These are phyloP conservation scores for Ctenoplectra terminalis DNA, from an alignment of 1,140 invertebrate species.

Conservation along the genomic window DNA sequence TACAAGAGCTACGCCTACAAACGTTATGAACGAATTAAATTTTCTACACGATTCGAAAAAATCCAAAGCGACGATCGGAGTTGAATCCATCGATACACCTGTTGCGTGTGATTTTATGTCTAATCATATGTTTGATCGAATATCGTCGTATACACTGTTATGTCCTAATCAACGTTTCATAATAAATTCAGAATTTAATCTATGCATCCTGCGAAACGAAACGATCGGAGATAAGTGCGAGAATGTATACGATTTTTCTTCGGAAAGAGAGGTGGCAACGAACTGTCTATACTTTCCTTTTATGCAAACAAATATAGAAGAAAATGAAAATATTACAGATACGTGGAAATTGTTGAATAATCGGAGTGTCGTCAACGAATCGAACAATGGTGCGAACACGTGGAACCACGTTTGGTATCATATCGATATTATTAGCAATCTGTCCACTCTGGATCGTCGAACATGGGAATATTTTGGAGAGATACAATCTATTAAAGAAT, in stretches of 20 bases:
- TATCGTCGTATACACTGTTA: background rate
- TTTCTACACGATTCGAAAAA: slow-evolving; percentile 52
- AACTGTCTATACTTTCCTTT: slow-evolving; percentile 2
- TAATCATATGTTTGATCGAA: slow-evolving; percentile 21
- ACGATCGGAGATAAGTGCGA: background rate
- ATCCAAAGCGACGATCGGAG: slow-evolving; percentile 41
- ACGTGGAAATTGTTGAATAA: slow-evolving; percentile 42
- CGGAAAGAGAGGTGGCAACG: background rate
- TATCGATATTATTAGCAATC: background rate
- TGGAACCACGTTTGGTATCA: slow-evolving; percentile 39
- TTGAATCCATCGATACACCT: slow-evolving; percentile 55
- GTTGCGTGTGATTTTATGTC: no score
- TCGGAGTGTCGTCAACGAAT: slow-evolving; percentile 35
- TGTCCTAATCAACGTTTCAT: background rate
- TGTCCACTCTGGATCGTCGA: slow-evolving; percentile 52
- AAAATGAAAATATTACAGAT: slow-evolving; percentile 51
- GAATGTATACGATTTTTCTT: background rate
- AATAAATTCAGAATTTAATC: background rate
- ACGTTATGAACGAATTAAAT: slow-evolving; percentile 53
- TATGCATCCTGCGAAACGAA: background rate
- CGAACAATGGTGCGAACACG: slow-evolving; percentile 1
- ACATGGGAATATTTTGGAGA: slow-evolving; percentile 79
- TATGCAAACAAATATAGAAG: background rate
- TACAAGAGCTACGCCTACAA: slow-evolving; percentile 31
- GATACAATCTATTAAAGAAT: slow-evolving; percentile 67